These are phyloP conservation scores for Cyanistes caeruleus DNA, from an alignment of 2,113 vertebrate genomes.

Conservation along the genomic window DNA sequence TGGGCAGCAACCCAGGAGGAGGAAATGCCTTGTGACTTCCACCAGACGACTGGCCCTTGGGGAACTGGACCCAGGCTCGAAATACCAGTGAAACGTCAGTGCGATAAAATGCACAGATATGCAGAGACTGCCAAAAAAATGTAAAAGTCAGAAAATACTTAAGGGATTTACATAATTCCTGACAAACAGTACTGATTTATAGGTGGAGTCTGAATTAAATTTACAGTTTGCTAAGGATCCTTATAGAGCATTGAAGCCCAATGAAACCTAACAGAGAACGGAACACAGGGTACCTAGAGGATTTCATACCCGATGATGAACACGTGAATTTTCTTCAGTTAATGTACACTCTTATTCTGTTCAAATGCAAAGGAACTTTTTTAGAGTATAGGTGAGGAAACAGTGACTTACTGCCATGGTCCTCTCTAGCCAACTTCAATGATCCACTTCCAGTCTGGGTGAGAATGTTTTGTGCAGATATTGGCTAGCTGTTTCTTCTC, in stretches of 20 bases:
- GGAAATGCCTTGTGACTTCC: slow-evolving; percentile 37
- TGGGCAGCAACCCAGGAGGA: not conserved
- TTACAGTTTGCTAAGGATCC: not conserved
- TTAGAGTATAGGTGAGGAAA: not conserved
- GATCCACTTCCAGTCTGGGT: not conserved
- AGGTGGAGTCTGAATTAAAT: not conserved
- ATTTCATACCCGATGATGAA: not conserved
- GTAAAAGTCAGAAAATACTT: slow-evolving; percentile 19
- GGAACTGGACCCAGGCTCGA: not conserved
- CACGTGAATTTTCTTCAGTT: not conserved
- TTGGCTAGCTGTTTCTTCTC: not conserved
- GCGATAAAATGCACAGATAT: not conserved
- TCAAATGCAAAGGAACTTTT: not conserved
- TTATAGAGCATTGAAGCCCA: not conserved
- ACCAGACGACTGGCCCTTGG: not conserved
- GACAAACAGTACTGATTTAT: not conserved
- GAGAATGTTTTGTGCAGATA: not conserved
- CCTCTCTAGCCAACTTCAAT: not conserved
- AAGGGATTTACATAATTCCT: slow-evolving; percentile 20
- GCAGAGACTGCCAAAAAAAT: not conserved
- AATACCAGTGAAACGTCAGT: not conserved
- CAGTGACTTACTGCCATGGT: not conserved
- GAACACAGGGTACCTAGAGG: not conserved
- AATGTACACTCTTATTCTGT: not conserved
- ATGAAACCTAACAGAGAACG: not conserved